A percentile compares a stretch with the other conserved stretches of the same genome.
These are phyloP conservation scores for Aphaenogaster ashmeadi DNA, from an alignment of 1,140 invertebrate species.

Conservation along the genomic window DNA sequence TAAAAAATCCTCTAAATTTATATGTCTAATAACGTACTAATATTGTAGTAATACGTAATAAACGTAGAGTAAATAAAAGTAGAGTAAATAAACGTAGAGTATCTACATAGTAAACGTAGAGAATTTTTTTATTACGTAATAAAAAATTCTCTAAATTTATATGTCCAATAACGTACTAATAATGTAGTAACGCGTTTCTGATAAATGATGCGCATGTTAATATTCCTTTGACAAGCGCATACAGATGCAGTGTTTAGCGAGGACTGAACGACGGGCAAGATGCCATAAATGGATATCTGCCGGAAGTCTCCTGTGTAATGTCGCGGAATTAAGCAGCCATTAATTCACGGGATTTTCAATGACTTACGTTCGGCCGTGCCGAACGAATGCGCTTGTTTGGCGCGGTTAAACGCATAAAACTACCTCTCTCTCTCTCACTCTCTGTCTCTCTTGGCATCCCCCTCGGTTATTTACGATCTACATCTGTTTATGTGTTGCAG, in stretches of 20 bases:
- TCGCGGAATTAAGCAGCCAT: conserved; percentile 24
- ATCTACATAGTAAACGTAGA: too few species aligned
- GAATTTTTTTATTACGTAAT: too few species aligned
- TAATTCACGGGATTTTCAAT: conserved; percentile 45
- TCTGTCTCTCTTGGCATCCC: background rate
- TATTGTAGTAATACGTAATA: background rate
- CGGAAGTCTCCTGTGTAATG: conserved; percentile 27
- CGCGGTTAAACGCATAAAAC: conserved; percentile 15
- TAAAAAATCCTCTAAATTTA: background rate
- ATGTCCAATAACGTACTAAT: background rate
- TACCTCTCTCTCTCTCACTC: background rate
- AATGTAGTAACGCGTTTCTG: background rate
- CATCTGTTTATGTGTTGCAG: conserved; percentile 75
- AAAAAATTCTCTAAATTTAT: background rate
- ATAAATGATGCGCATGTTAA: background rate
- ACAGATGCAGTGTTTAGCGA: conserved; percentile 18
- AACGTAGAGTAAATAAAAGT: too few species aligned
- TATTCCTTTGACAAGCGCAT: background rate
- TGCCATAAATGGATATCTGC: conserved; percentile 20
- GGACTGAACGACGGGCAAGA: background rate
- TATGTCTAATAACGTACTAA: background rate
- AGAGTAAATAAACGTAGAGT: too few species aligned
- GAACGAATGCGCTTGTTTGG: background rate
- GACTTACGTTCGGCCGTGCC: conserved; percentile 5
- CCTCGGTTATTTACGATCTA: conserved; percentile 23